Percentiles rank a stretch among this genome's conserved stretches.
These are phyloP conservation scores for Myiagra hebetior DNA, from an alignment of 2,113 vertebrate genomes.

Conservation along the genomic window DNA sequence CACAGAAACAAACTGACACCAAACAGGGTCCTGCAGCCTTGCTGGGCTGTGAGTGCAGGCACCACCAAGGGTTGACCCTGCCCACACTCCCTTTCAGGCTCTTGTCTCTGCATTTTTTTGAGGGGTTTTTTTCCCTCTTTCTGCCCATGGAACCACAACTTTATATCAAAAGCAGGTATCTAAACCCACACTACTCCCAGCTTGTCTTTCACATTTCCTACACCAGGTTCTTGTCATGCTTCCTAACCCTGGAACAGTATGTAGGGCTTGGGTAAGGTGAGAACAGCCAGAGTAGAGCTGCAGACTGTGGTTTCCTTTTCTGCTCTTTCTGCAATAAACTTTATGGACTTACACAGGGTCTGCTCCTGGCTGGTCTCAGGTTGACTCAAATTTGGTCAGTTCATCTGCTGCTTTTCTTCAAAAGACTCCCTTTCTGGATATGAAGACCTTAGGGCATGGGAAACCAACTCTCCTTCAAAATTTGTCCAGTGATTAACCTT, in stretches of 20 bases:
- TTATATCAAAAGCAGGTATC: neutral
- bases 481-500: neutral
- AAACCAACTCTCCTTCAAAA: neutral
- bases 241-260: neutral
- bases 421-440: neutral
- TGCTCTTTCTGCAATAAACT: neutral
- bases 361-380: neutral
- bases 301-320: neutral
- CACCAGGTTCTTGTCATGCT: rapidly evolving
- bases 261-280: neutral
- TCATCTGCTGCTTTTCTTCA: neutral
- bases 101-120: neutral
- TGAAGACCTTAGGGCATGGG: neutral
- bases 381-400: neutral
- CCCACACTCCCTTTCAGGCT: neutral
- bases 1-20: neutral
- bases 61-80: rapidly evolving
- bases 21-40: neutral
- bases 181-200: neutral
- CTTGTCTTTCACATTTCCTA: neutral
- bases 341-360: neutral
- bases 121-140: neutral
- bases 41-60: neutral
- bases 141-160: neutral
- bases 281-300: neutral